Conservation (phyloP, 2,888 invertebrate species). For the Ceriagrion tenellum region DNA sequence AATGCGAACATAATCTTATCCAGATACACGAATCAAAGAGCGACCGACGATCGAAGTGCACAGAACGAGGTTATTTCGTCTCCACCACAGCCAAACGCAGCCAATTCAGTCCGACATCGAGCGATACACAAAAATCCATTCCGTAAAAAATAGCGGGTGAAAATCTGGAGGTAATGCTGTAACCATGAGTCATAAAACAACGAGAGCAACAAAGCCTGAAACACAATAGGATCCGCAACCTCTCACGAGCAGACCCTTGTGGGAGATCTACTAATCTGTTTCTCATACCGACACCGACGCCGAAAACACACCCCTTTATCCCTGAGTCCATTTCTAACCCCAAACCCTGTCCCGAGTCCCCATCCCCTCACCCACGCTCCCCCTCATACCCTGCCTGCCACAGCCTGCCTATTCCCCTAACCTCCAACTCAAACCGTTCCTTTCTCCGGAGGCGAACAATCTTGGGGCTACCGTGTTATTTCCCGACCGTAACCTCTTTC, state of each 20-base stretch:
- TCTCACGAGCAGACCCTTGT: background rate
- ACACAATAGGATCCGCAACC: background rate
- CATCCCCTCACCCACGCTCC: background rate
- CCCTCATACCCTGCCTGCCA: background rate
- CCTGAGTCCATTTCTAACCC: background rate
- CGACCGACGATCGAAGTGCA: background rate
- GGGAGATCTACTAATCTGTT: slow-evolving; percentile 48
- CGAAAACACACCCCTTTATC: background rate
- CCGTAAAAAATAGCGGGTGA: slow-evolving; percentile 1
- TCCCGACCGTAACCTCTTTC: slow-evolving; percentile 20
- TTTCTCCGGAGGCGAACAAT: slow-evolving; percentile 52
- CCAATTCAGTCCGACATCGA: background rate
- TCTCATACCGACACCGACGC: background rate
- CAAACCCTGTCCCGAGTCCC: background rate
- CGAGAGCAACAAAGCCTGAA: background rate
- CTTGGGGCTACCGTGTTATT: slow-evolving; percentile 55
- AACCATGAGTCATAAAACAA: background rate
- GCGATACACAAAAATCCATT: background rate
- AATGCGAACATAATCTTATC: background rate
- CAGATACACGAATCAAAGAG: background rate
- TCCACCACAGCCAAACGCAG: background rate
- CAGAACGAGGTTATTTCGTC: background rate
- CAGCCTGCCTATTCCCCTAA: background rate
- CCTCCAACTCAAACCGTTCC: background rate
- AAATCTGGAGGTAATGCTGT: background rate